Evolutionary conservation across 2,888 invertebrate species (phyloP).

Genomic region (Tenodera sinensis): DNA sequence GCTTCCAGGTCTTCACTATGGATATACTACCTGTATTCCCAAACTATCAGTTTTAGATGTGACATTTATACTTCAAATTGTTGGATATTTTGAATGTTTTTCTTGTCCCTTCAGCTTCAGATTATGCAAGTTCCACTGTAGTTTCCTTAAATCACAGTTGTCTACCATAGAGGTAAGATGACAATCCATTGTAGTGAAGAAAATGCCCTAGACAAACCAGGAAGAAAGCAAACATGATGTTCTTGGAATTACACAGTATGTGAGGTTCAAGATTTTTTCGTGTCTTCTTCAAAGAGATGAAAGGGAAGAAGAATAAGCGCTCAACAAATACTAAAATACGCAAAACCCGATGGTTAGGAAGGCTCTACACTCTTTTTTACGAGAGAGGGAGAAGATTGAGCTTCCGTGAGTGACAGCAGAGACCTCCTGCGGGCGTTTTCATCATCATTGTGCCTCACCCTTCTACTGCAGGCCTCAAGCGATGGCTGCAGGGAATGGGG

Average conservation of each 20-base stretch:
- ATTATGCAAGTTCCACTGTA: too few species aligned
- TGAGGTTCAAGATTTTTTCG: background rate
- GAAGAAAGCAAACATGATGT: too few species aligned
- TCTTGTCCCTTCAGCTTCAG: too few species aligned
- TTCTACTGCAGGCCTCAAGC: background rate
- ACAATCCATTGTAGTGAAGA: too few species aligned
- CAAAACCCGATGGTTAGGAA: background rate
- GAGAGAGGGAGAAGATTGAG: constrained; percentile 2
- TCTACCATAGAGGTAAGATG: too few species aligned
- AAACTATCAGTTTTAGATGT: too few species aligned
- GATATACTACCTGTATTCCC: too few species aligned
- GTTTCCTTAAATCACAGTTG: too few species aligned
- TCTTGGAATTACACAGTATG: background rate
- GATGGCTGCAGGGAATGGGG: background rate
- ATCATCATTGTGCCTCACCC: constrained; percentile 21
- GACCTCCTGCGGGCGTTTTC: constrained; percentile 24
- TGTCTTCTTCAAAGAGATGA: background rate
- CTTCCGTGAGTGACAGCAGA: constrained; percentile 17
- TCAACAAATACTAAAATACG: background rate
- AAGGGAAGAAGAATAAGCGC: background rate
- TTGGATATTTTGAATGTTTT: too few species aligned
- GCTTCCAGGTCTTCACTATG: too few species aligned
- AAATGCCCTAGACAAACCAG: too few species aligned
- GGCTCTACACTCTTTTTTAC: background rate
- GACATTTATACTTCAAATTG: too few species aligned